Evolutionary conservation across 2,113 vertebrate species (phyloP), one percentile per base, ranked within the genome.

Genomic region (Poecilia latipinna): DNA sequence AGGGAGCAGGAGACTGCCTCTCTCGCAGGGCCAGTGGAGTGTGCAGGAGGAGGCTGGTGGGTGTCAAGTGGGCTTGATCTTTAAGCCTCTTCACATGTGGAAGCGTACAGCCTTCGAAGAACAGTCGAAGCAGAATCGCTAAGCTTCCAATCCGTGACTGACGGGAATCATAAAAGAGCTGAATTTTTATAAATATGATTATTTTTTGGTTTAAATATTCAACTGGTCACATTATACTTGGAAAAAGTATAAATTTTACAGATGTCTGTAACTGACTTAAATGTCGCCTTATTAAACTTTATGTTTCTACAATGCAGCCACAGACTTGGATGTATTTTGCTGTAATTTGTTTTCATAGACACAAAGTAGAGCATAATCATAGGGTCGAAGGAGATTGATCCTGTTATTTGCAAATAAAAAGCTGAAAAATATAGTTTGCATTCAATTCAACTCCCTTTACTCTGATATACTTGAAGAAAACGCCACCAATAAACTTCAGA

Each of bases 11-110:
- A 79, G 74, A 7, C 70, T 26, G 67, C 74, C 65, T 69, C 66
- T 67, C 77, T 84, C 69, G 70, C 48, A 42, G 29, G 31, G 68
- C 54, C 12, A 19, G 51, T 67, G 51, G 77, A 61, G 72, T 29
- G 8, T 54, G 60, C 79, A 77, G 75, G 72, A 22, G 82, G 72
- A 69, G 63, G 82, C 12, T 75, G 3, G 33, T 61, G 64, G 4
- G 39, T 57, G 61, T 79, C 65, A 64, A 48, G 73, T 35, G 57
- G 4, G 35, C 71, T 86, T 91, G 74, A 88, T 89, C 88, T 89
- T 89, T 81, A 89, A 86, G 70, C 32, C 17, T 64, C 75, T 44
- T 83, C 79, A 74, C 80, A 71, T 83, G 86, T 88, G 79, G 61
- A 68, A 44, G 39, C 29, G 71, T 11, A 12, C 57, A 15, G 65